Percentiles rank a stretch among this genome's conserved stretches.
Conservation (phyloP, 2,888 invertebrate genomes). For the Epinotia brunnichana region DNA sequence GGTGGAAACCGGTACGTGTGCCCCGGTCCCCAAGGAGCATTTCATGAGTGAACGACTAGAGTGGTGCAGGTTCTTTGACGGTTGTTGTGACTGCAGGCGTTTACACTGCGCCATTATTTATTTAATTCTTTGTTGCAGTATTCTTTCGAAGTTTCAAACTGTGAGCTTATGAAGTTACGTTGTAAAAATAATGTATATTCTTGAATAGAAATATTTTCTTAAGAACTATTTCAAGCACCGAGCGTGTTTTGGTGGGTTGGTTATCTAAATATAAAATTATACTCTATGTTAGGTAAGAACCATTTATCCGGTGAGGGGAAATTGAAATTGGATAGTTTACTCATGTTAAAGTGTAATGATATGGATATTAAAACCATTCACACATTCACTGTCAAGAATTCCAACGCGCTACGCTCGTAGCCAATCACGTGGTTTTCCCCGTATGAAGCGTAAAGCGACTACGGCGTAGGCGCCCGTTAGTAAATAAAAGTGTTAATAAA, state of each 20-base stretch:
- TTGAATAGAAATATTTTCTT: background rate
- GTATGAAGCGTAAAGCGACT: too few relatives aligned
- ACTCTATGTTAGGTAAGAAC: too few relatives aligned
- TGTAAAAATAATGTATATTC: background rate
- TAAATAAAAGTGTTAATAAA: too few relatives aligned
- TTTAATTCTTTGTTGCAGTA: slow-evolving; percentile 30
- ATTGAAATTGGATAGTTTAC: too few relatives aligned
- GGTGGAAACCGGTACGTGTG: slow-evolving; percentile 14
- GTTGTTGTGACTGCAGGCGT: slow-evolving; percentile 32
- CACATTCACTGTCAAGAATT: too few relatives aligned
- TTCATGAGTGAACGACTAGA: slow-evolving; percentile 39
- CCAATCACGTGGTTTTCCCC: too few relatives aligned
- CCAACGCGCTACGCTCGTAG: too few relatives aligned
- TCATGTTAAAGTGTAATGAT: too few relatives aligned
- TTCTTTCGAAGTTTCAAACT: background rate
- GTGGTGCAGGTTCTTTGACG: slow-evolving; percentile 40
- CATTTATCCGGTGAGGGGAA: too few relatives aligned
- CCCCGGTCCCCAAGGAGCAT: slow-evolving; percentile 28
- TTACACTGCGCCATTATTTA: slow-evolving; percentile 32
- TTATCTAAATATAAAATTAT: background rate
- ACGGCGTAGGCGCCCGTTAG: too few relatives aligned
- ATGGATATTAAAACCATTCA: too few relatives aligned
- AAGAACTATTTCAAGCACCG: background rate
- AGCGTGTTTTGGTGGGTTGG: background rate
- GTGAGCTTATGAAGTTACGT: background rate